Evolutionary conservation across 2,888 invertebrate species (phyloP).

Genomic region (Polydesmus complanatus): DNA sequence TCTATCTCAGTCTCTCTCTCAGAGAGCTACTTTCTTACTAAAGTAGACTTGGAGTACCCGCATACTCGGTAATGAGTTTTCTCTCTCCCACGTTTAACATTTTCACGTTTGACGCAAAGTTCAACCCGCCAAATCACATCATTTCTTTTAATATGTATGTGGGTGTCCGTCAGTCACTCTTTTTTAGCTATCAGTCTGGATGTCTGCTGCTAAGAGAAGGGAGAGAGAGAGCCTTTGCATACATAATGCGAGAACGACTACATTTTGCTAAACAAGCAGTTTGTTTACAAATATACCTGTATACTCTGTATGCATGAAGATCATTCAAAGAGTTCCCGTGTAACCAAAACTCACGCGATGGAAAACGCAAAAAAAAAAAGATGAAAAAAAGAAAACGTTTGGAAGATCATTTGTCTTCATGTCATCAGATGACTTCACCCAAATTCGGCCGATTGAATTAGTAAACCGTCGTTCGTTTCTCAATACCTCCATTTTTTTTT

Average conservation of each 20-base stretch:
- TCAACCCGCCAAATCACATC: background rate
- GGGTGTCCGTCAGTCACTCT: background rate
- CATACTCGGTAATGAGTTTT: background rate
- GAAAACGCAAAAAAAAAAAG: too few species aligned
- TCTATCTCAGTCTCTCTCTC: background rate
- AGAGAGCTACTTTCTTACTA: background rate
- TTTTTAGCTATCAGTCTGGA: background rate
- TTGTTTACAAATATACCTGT: too few species aligned
- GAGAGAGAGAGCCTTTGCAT: background rate
- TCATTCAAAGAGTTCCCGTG: background rate
- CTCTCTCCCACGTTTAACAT: background rate
- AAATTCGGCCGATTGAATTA: background rate
- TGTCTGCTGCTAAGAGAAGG: too few species aligned
- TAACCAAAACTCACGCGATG: background rate
- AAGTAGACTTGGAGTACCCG: too few species aligned
- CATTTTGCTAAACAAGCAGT: too few species aligned
- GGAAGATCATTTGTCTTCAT: background rate
- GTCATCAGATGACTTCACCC: background rate
- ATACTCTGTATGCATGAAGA: background rate
- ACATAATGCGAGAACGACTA: background rate
- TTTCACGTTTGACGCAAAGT: background rate
- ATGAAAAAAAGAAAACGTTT: too few species aligned
- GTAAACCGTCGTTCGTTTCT: too few species aligned
- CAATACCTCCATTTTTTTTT: too few species aligned
- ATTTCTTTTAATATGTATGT: background rate